Evolutionary conservation across 1,140 invertebrate species (phyloP), one percentile per base, ranked within the genome.

Genomic region (Lordiphosa clarofinis): DNA sequence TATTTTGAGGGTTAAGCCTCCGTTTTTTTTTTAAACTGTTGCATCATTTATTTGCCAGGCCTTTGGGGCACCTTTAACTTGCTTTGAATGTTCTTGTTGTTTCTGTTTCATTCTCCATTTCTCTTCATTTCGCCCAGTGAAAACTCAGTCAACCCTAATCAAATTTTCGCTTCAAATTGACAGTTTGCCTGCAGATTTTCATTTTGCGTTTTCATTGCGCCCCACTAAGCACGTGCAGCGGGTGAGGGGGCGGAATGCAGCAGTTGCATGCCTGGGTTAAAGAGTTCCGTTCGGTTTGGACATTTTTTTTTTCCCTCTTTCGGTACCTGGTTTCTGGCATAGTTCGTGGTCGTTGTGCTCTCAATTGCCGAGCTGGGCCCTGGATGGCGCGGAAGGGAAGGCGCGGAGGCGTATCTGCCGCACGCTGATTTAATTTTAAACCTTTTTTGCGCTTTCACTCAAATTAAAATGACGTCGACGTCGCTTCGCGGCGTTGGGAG

Each of bases 351-450:
- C 35, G 24, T 21, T 52, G 38, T 61, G 56, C 24, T 54, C 56
- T 56, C 67, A 53, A 56, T 70, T 66, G 48, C 67, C 64, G 58
- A 33, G 35, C 35, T 44, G 33, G 42, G 47, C 49, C 24, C 12
- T 33, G 21, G 10, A 24, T 19, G 19, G 19, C 19, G 19, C 19
- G 3, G 19, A 19, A 19, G 19, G 3, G 60, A 1, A 31, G 24
- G 12, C 6, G 13, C 15, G 31, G 21, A 35, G 48, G 48, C 28
- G 36, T 52, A 52, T 54, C 57, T 35, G 47, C 49, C 37, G 59
- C 39, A 61, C 64, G 49, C 65, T 84, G 78, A 84, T 84, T 84
- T 84, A 66, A 86, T 84, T 84, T 84, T 71, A 74, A 86, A 84
- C 73, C 75, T 63, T 65, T 70, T 73, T 62, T 71, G 61, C 56